These are phyloP conservation scores for Ambastaia sidthimunki DNA, from an alignment of 2,797 vertebrate genomes.

Conservation along the genomic window DNA sequence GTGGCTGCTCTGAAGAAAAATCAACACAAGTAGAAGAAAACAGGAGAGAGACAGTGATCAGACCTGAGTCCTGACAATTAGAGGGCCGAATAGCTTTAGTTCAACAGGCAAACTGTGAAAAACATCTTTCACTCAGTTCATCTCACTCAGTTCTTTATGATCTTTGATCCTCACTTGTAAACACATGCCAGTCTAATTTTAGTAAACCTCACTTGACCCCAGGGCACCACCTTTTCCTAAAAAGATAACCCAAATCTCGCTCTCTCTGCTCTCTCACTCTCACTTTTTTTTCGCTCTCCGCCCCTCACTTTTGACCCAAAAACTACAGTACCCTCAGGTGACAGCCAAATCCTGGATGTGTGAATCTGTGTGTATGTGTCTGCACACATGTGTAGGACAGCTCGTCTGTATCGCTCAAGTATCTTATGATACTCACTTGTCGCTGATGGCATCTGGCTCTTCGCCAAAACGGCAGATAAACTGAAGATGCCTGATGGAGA, in stretches of 20 bases:
- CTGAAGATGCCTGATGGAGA: conserved; percentile 50
- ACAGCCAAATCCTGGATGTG: conserved; percentile 50
- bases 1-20: no score
- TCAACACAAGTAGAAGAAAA: not conserved
- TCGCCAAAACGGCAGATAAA: conserved; percentile 75
- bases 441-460: conserved; percentile 75
- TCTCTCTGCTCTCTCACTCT: conserved; percentile 11
- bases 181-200: conserved; percentile 64
- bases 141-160: conserved; percentile 44
- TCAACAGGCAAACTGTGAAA: conserved; percentile 62
- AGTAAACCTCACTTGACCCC: conserved; percentile 65
- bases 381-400: conserved; percentile 50
- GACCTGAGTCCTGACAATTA: conserved; percentile 35
- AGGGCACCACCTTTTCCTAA: conserved; percentile 58
- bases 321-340: conserved; percentile 64
- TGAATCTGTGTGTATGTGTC: conserved; percentile 57
- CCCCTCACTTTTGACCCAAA: conserved; percentile 55
- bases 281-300: conserved; percentile 36
- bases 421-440: conserved; percentile 66
- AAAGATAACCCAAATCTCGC: conserved; percentile 61
- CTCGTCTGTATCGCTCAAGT: conserved; percentile 61
- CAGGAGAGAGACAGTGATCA: not conserved
- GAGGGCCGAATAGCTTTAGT: conserved; percentile 58
- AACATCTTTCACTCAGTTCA: conserved; percentile 68
- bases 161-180: conserved; percentile 53